Base-by-base conservation (phyloP, 37 sponge, comb jelly and placozoan species). In the Mnemiopsis leidyi region DNA sequence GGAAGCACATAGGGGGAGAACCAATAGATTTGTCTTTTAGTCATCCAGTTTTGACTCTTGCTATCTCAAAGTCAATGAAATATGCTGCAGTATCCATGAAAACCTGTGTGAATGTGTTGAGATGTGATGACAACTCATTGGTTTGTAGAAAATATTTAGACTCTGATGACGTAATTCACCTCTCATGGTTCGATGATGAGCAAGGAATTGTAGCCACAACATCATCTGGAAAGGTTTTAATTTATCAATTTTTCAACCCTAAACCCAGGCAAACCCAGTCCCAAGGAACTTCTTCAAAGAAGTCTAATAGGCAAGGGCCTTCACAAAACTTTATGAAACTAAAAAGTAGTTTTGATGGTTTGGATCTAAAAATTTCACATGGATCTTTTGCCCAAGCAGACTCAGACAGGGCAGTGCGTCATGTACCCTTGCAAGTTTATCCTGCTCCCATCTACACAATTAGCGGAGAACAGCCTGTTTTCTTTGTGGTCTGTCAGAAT, bases 371-470 rank as follows among this genome's bases (percentile, higher is more conserved):
- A 32, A 2, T 77, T 13, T 77, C 79, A 16, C 79, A 77, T 34
- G 79, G 79, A 34, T 32, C 79, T 31, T 34, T 77, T 77, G 79
- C 79, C 32, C 79, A 77, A 77, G 20, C 79, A 34, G 32, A 28
- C 20, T 26, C 20, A 31, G 79, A 77, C 18, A 13, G 7, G 1
- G 16, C 35, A 34, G 79, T 77, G 1, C 26, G 79, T 0, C 79
- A 77, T 32, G 30, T 77, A 9, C 79, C 79, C 16, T 33, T 77
- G 18, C 79, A 77, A 40, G 48, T 37, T n/a, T 38, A 26, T 85
- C 36, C 90, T 39, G 90, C 61, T 26, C 90, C 90, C 16, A 28
- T 85, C 25, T 85, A 85, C 90, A 85, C 90, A 39, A 23, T 21
- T 61, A 38, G 40, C 25, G 61, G 61, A 5, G 90, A 85, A 5